phyloP scores from a whole-genome alignment of 2,888 invertebrate genomes.

The Volucella inflata region DNA sequence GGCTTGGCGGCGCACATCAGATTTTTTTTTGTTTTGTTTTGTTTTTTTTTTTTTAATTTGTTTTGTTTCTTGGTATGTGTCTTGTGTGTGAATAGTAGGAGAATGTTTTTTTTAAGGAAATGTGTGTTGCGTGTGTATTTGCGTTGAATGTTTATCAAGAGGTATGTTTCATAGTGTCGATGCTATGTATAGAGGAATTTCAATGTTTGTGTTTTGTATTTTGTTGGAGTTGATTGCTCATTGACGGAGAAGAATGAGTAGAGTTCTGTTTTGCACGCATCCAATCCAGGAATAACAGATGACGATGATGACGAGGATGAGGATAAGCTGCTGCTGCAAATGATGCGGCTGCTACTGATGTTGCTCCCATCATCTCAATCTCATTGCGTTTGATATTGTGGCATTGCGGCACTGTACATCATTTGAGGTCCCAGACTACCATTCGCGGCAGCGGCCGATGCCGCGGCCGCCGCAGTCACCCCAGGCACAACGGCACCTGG shows the following conservation, averaged over 20 bases:
- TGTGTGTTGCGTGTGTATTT: slow-evolving; percentile 40
- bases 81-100: slow-evolving; percentile 52
- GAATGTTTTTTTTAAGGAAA: slow-evolving; percentile 67
- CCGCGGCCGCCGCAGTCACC: slow-evolving; percentile 84
- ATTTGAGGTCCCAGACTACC: slow-evolving; percentile 86
- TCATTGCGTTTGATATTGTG: slow-evolving; percentile 95
- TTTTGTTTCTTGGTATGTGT: not conserved
- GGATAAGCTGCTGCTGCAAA: slow-evolving; percentile 68
- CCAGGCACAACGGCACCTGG: slow-evolving; percentile 85
- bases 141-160: slow-evolving; percentile 46
- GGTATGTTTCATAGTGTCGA: slow-evolving; percentile 52
- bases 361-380: slow-evolving; percentile 79
- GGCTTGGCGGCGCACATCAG: slow-evolving; percentile 79
- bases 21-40: slow-evolving; percentile 63
- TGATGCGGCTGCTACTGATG: slow-evolving; percentile 65
- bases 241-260: slow-evolving; percentile 63
- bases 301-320: slow-evolving; percentile 75
- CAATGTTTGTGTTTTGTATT: slow-evolving; percentile 53
- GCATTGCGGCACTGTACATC: slow-evolving; percentile 89
- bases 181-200: slow-evolving; percentile 69
- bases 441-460: slow-evolving; percentile 84
- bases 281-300: slow-evolving; percentile 80
- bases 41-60: slow-evolving; percentile 9
- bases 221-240: slow-evolving; percentile 61
- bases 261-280: slow-evolving; percentile 78